Conservation (phyloP, 2,113 vertebrate genomes). For the Murina feae region DNA sequence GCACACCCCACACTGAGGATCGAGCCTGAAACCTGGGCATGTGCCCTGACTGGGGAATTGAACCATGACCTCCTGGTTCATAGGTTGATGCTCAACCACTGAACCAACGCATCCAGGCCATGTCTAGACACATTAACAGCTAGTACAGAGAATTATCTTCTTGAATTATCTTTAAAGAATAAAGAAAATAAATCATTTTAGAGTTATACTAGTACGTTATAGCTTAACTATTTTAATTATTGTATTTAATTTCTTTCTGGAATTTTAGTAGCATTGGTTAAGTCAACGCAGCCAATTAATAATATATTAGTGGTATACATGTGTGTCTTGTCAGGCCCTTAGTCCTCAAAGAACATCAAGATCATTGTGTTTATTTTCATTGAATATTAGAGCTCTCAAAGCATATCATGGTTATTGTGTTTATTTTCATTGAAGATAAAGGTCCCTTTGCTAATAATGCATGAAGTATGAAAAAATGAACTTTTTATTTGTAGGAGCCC, state of each 20-base stretch:
- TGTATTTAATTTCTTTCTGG: background rate
- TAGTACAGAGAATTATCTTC: background rate
- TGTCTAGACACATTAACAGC: background rate
- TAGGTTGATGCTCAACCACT: no score
- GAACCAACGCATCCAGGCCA: no score
- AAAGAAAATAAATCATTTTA: conserved; percentile 25
- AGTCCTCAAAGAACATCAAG: background rate
- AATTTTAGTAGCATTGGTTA: background rate
- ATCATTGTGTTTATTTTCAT: no score
- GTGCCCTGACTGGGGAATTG: no score
- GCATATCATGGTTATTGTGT: background rate
- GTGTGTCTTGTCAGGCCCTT: background rate
- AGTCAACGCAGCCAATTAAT: background rate
- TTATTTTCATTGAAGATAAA: background rate
- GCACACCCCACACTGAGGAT: no score
- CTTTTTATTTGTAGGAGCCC: conserved; percentile 86
- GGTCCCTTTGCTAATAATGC: background rate
- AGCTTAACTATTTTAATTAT: background rate
- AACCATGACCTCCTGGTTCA: no score
- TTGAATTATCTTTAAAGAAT: background rate
- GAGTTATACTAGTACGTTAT: background rate
- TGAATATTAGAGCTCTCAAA: no score
- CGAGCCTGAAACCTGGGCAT: no score
- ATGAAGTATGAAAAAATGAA: background rate
- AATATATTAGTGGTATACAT: background rate